Base-by-base conservation (phyloP, 2,797 vertebrate genomes). In the Tragelaphus oryx region DNA sequence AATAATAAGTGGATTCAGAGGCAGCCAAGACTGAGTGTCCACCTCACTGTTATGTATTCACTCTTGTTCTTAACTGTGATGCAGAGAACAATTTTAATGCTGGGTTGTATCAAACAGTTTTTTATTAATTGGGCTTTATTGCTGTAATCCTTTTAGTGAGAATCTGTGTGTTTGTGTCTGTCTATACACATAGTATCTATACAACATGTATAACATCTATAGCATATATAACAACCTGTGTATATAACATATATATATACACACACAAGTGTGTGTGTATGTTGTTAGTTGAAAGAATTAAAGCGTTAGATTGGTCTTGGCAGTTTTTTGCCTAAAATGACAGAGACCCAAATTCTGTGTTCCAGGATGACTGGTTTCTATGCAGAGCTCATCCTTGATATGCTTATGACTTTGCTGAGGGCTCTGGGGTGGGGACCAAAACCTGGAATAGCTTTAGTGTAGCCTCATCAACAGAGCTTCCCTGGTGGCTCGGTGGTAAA, bases 281-380 rank as follows among this genome's bases (percentile, higher is more conserved):
- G 26, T 87, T 80, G 41, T 86, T 65, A 79, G 85, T 30, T 68
- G 52, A 74, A 89, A 89, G 9, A 41, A 50, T 33, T 37, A 24
- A 50, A 54, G 24, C 50, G 41, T 22, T 8, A 7, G 24, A 83
- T 26, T 79, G 33, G 20, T 26, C 48, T 62, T 62, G 78, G 80
- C 20, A 46, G 82, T 57, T 87, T 86, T 78, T 85, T 91, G 30
- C 59, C 59, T 76, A 84, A 59, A 84, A 85, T 22, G 24, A 85
- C 16, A 14, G 41, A 84, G 68, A 55, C 59, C n/a, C 28, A 44
- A 11, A 33, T 75, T 6, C 10, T 13, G 0, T 52, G 59, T 75
- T 74, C 59, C 7, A n/a, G 28, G 86, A 24, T 17, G 33, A 28
- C 52, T 48, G 24, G 17, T 41, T 71, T 78, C 26, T n/a, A 18